Conservation (phyloP, 2,888 invertebrate species). For the Ligdia adustata region DNA sequence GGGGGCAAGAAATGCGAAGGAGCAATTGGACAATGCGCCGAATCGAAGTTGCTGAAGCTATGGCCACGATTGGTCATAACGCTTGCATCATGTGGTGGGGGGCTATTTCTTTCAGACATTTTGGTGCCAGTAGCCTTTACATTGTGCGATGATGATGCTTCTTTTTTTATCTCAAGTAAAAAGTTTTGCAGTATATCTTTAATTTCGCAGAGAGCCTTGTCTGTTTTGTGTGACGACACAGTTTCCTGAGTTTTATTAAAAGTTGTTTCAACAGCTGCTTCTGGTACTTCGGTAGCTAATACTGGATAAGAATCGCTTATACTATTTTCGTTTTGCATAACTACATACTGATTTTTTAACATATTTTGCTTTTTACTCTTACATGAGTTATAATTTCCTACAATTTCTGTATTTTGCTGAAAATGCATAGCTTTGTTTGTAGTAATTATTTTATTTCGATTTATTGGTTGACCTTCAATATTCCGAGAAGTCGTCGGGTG, state of each 20-base stretch:
- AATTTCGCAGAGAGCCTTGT: constrained; percentile 71
- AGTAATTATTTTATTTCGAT: constrained; percentile 24
- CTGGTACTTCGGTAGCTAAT: constrained; percentile 42
- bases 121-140: constrained; percentile 51
- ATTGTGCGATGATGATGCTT: constrained; percentile 50
- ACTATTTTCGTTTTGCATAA: constrained; percentile 42
- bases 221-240: constrained; percentile 60
- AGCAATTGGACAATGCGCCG: constrained; percentile 41
- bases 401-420: constrained; percentile 32
- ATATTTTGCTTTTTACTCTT: too few species aligned
- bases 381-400: constrained; percentile 37
- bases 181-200: constrained; percentile 72
- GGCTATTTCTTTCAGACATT: constrained; percentile 37
- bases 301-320: constrained; percentile 45
- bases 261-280: constrained; percentile 43
- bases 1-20: constrained; percentile 47
- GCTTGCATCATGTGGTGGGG: constrained; percentile 38
- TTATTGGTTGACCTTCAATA: neutral
- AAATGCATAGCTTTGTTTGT: constrained; percentile 36
- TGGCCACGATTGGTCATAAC: constrained; percentile 45
- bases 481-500: neutral
- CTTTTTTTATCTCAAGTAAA: constrained; percentile 71
- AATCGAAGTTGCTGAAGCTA: constrained; percentile 46
- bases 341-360: too few species aligned
- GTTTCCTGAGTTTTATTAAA: constrained; percentile 58